Percentiles rank a stretch among this genome's conserved stretches.
Conservation (phyloP, 2,888 invertebrate species). For the Patella ulyssiponensis region DNA sequence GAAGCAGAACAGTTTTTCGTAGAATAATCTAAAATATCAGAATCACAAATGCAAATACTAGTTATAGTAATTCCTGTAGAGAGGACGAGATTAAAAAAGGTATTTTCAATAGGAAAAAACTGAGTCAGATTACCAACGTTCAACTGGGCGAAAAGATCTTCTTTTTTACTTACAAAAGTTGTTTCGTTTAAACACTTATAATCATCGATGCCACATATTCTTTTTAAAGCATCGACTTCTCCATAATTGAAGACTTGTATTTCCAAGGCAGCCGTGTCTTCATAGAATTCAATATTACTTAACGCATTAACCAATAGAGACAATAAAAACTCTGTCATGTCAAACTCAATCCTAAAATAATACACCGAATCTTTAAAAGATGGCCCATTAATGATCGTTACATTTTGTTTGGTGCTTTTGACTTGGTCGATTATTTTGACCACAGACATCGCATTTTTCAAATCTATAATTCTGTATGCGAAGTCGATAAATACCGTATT, state of each 20-base stretch:
- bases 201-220: background rate
- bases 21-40: background rate
- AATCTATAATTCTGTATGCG: background rate
- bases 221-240: no score
- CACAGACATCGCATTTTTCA: background rate
- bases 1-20: background rate
- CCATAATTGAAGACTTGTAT: no score
- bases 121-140: background rate
- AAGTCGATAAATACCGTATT: background rate
- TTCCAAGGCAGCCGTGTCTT: background rate
- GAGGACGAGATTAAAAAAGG: background rate
- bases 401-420: background rate
- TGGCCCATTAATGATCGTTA: background rate
- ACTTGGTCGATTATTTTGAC: background rate
- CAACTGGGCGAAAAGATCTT: background rate
- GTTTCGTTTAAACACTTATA: background rate
- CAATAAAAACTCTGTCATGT: no score
- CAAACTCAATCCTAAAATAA: background rate
- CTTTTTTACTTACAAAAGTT: background rate
- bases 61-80: background rate
- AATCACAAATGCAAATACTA: background rate
- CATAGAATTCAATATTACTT: background rate
- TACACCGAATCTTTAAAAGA: background rate
- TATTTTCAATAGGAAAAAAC: background rate
- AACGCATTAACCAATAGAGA: background rate